These are phyloP conservation scores for Oreochromis grahami DNA, from an alignment of 2,797 vertebrate species.

Conservation along the genomic window DNA sequence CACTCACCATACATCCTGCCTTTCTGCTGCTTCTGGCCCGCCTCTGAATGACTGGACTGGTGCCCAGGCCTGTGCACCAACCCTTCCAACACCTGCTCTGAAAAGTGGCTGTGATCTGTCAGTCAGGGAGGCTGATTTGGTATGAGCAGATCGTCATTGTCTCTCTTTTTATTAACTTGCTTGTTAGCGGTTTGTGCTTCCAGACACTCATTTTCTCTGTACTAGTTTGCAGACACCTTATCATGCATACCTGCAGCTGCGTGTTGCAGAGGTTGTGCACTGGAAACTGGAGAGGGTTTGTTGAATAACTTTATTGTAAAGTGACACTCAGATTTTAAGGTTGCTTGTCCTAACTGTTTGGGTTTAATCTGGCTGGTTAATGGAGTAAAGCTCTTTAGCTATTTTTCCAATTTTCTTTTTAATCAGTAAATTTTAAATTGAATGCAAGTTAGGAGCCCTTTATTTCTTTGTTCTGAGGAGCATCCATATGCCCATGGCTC, in stretches of 20 bases:
- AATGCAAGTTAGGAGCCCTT: rapidly evolving
- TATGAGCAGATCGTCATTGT: background rate
- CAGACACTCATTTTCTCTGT: background rate
- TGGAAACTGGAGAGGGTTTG: background rate
- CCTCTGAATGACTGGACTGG: background rate
- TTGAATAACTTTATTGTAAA: background rate
- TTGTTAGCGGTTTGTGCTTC: background rate
- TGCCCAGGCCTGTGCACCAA: background rate
- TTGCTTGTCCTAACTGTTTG: background rate
- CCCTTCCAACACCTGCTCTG: background rate
- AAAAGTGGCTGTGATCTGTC: background rate
- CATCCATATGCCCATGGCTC: background rate
- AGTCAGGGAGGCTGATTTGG: background rate
- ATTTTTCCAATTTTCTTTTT: background rate
- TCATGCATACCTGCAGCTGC: background rate
- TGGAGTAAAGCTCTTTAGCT: background rate
- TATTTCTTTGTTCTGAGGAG: background rate
- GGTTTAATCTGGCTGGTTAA: background rate
- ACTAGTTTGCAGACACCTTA: background rate
- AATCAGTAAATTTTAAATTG: background rate
- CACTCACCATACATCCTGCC: background rate
- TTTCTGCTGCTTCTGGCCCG: background rate
- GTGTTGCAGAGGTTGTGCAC: background rate
- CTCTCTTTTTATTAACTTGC: background rate
- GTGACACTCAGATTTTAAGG: background rate